Percentiles rank a stretch among this genome's conserved stretches.
Conservation (phyloP, 2,797 vertebrate species). For the Enteromius argenteus region DNA sequence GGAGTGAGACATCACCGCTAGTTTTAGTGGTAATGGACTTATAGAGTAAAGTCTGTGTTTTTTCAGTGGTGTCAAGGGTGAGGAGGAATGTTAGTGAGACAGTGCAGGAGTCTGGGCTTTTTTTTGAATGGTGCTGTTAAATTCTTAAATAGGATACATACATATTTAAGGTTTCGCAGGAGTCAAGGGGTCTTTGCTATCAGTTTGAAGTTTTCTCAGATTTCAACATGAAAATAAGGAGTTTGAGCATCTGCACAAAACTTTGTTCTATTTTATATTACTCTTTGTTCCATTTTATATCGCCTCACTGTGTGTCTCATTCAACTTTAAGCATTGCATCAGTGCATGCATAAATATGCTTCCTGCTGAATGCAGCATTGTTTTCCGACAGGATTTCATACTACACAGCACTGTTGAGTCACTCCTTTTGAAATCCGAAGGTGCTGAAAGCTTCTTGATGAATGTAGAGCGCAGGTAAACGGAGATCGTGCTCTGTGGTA, state of each 20-base stretch:
- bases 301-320: slow-evolving; percentile 17
- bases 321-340: slow-evolving; percentile 25
- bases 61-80: slow-evolving; percentile 37
- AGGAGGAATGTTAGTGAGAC: slow-evolving; percentile 20
- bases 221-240: slow-evolving; percentile 33
- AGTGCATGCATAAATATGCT: slow-evolving; percentile 24
- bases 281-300: slow-evolving; percentile 40
- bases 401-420: slow-evolving; percentile 29
- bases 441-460: slow-evolving; percentile 29
- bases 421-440: slow-evolving; percentile 32
- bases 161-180: slow-evolving; percentile 46
- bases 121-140: slow-evolving; percentile 36
- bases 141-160: slow-evolving; percentile 48
- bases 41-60: background rate
- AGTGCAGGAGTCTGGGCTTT: background rate
- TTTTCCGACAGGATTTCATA: slow-evolving; percentile 22
- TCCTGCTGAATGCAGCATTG: slow-evolving; percentile 43
- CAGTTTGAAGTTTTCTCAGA: slow-evolving; percentile 29
- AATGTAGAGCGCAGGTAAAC: slow-evolving; percentile 12
- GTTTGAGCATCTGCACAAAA: slow-evolving; percentile 3
- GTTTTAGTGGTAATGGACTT: slow-evolving; percentile 41
- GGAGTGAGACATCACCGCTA: slow-evolving; percentile 35
- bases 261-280: slow-evolving; percentile 42
- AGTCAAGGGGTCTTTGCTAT: slow-evolving; percentile 32
- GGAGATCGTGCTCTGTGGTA: slow-evolving; percentile 15